These are phyloP conservation scores for Candidula unifasciata DNA, from an alignment of 2,888 invertebrate species.

Conservation along the genomic window DNA sequence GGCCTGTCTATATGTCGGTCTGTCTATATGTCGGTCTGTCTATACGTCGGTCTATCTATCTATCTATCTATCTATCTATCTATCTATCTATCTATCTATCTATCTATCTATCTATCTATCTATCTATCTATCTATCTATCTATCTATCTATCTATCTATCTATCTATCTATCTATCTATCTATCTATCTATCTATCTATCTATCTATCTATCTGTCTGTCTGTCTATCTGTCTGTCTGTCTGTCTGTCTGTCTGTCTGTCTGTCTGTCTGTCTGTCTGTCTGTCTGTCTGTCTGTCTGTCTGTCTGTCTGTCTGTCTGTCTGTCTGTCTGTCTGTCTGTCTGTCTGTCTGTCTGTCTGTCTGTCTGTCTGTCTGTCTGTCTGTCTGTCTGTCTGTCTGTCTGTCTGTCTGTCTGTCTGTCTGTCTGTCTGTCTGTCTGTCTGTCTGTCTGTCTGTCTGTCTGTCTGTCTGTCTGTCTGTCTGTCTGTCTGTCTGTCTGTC, in stretches of 20 bases:
- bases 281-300: not conserved
- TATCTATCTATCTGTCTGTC: not conserved
- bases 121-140: slow-evolving; percentile 8
- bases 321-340: not conserved
- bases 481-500: not conserved
- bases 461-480: not conserved
- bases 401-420: not conserved
- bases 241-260: not conserved
- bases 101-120: slow-evolving; percentile 8
- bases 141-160: slow-evolving; percentile 8
- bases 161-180: slow-evolving; percentile 8
- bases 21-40: not conserved
- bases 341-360: no score
- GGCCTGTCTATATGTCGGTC: not conserved
- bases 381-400: slow-evolving; percentile 2
- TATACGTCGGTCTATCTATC: not conserved
- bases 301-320: not conserved
- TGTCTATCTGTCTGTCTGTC: not conserved
- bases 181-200: not conserved
- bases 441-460: not conserved
- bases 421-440: not conserved
- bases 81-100: not conserved
- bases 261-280: not conserved
- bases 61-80: not conserved
- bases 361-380: not conserved